These are phyloP conservation scores for Typhlichthys eigenmanni DNA, from an alignment of 2,797 vertebrate species.

Conservation along the genomic window DNA sequence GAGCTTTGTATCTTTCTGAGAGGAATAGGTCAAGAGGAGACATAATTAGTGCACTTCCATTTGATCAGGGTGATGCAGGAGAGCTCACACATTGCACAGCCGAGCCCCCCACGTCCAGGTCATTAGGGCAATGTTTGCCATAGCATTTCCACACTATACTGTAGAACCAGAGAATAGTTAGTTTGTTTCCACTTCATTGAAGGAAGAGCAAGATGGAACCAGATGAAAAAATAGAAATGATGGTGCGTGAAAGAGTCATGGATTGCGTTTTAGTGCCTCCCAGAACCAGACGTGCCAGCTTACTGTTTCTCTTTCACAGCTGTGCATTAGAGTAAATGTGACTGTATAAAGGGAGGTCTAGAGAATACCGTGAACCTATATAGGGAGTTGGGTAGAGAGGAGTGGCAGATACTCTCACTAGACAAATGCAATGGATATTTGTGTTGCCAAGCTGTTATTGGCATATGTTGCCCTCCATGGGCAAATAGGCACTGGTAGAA, in stretches of 20 bases:
- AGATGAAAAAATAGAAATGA: conserved; percentile 2
- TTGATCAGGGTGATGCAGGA: conserved; percentile 58
- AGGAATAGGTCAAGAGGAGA: conserved; percentile 68
- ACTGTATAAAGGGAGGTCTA: no score
- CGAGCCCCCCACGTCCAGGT: conserved; percentile 53
- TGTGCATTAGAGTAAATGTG: no score
- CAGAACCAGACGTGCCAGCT: no score
- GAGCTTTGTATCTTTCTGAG: conserved; percentile 51
- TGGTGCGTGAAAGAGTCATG: neutral
- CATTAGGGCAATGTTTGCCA: conserved; percentile 65
- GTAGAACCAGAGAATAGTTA: conserved; percentile 29
- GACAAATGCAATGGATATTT: no score
- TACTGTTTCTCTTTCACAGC: no score
- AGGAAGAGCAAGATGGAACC: conserved; percentile 29
- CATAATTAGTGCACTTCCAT: conserved; percentile 66
- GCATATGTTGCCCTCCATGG: no score
- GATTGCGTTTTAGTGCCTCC: no score
- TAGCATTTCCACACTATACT: conserved; percentile 22
- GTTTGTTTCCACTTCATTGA: conserved; percentile 41
- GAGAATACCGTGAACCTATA: no score
- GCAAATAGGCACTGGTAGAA: no score
- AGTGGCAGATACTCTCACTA: no score
- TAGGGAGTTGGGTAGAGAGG: no score
- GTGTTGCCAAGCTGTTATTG: no score
- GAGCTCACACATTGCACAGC: conserved; percentile 57